These are phyloP conservation scores for Gonioctena quinquepunctata DNA, from an alignment of 1,140 invertebrate genomes.

Conservation along the genomic window DNA sequence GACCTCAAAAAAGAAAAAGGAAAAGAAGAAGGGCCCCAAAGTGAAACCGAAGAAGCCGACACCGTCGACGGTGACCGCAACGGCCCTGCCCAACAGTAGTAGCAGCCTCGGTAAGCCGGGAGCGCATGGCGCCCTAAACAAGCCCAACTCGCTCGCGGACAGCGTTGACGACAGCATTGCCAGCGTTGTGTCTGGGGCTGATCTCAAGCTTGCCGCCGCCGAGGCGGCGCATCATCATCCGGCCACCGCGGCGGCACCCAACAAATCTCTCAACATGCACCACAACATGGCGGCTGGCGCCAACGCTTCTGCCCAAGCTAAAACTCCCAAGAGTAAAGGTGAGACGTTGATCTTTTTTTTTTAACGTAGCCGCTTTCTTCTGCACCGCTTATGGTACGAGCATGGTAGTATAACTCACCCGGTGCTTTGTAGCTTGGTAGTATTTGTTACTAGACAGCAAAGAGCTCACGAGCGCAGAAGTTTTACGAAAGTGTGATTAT, in stretches of 20 bases:
- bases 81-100: constrained; percentile 51
- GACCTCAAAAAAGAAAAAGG: constrained; percentile 77
- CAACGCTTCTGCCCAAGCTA: constrained; percentile 53
- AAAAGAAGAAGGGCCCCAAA: constrained; percentile 76
- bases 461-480: too few species aligned
- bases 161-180: constrained; percentile 62
- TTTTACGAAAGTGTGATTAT: too few species aligned
- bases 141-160: constrained; percentile 59
- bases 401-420: too few species aligned
- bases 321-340: constrained; percentile 62
- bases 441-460: too few species aligned
- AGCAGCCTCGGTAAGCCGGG: constrained; percentile 56
- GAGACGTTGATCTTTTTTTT: too few species aligned
- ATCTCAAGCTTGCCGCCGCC: constrained; percentile 59
- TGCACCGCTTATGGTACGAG: too few species aligned
- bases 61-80: constrained; percentile 22
- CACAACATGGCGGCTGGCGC: constrained; percentile 52
- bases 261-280: constrained; percentile 47
- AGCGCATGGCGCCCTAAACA: constrained; percentile 60
- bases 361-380: too few species aligned
- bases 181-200: constrained; percentile 59
- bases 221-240: constrained; percentile 57
- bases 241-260: too few species aligned
- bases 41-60: constrained; percentile 64
- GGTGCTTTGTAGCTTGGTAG: too few species aligned